Evolutionary conservation across 2,888 invertebrate genomes (phyloP).

Genomic region (Sympetrum striolatum): DNA sequence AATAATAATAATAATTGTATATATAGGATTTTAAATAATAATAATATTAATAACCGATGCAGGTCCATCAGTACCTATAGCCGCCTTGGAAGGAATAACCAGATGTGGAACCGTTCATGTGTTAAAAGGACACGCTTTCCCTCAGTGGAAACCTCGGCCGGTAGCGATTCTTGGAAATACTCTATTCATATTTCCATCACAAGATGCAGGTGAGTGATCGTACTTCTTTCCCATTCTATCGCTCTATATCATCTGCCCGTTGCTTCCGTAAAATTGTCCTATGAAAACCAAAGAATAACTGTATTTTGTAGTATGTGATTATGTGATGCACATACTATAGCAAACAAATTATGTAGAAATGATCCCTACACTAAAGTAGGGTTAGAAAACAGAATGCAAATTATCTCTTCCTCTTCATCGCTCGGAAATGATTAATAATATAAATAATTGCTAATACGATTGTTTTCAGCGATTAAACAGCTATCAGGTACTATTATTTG

Average conservation of each 20-base stretch:
- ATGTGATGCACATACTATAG: too few species aligned
- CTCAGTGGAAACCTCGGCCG: conserved; percentile 71
- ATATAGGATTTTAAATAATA: too few species aligned
- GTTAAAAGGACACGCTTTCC: conserved; percentile 72
- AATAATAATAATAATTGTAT: too few species aligned
- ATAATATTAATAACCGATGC: conserved; percentile 11
- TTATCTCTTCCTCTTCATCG: too few species aligned
- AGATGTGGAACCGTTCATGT: conserved; percentile 61
- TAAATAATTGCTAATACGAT: too few species aligned
- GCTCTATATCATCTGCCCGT: not conserved
- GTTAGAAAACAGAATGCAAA: too few species aligned
- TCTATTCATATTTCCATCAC: conserved; percentile 64
- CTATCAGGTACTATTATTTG: too few species aligned
- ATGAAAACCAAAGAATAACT: not conserved
- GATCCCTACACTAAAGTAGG: too few species aligned
- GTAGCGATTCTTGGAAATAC: conserved; percentile 68
- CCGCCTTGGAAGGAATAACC: conserved; percentile 61
- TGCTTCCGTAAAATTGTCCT: not conserved
- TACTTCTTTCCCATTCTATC: too few species aligned
- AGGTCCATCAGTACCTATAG: conserved; percentile 66
- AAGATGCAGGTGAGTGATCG: not conserved
- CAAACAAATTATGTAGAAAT: too few species aligned
- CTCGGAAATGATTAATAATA: too few species aligned
- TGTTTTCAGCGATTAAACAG: too few species aligned
- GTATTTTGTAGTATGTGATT: not conserved